These are phyloP conservation scores for Xylota sylvarum DNA, from an alignment of 2,888 invertebrate species.

Conservation along the genomic window DNA sequence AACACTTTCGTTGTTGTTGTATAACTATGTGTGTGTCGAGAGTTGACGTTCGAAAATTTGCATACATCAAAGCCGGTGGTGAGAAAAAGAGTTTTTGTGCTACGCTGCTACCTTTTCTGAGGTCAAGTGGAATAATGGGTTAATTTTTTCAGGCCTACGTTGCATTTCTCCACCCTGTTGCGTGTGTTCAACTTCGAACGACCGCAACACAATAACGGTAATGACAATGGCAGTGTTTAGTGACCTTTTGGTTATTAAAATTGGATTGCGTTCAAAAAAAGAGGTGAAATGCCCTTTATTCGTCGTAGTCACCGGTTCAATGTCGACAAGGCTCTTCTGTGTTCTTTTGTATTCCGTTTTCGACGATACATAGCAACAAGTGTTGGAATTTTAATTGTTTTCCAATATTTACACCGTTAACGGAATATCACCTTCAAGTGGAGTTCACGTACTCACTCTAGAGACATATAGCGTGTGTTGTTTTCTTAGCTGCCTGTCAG, in stretches of 20 bases:
- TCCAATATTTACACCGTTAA: constrained; percentile 47
- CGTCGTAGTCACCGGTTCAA: neutral
- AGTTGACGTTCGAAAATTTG: constrained; percentile 48
- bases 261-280: constrained; percentile 44
- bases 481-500: neutral
- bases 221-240: constrained; percentile 44
- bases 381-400: constrained; percentile 35
- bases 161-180: constrained; percentile 53
- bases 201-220: neutral
- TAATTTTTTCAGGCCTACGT: constrained; percentile 18
- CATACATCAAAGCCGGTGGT: constrained; percentile 32
- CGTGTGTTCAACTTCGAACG: constrained; percentile 55
- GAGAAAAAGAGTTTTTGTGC: constrained; percentile 20
- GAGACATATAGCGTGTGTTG: neutral
- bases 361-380: constrained; percentile 48
- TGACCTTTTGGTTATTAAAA: constrained; percentile 60
- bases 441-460: constrained; percentile 12
- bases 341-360: neutral
- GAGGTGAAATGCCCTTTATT: neutral
- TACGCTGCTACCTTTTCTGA: constrained; percentile 47
- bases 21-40: constrained; percentile 7
- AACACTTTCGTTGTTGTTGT: neutral
- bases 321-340: constrained; percentile 11
- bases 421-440: constrained; percentile 35
- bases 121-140: constrained; percentile 67